Base-by-base conservation (phyloP, 2,888 invertebrate species). In the Nephrotoma flavescens region DNA sequence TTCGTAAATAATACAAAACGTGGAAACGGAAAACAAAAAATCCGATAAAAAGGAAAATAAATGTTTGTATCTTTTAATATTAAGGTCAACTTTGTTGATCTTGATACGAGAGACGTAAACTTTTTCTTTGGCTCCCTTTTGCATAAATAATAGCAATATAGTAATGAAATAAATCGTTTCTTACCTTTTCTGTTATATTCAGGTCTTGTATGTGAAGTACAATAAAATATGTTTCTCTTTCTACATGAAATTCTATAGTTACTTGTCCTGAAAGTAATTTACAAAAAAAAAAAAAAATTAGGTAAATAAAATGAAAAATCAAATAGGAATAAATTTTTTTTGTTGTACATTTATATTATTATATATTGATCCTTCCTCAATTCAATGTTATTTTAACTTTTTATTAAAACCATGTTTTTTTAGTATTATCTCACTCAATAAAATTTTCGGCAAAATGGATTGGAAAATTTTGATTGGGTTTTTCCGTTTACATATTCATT, bases 121-220 rank as follows among this genome's bases (percentile, higher is more conserved):
- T 4, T 31, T 31, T 9, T 71, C 71, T 71, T 71, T 31, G 31
- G 11, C 31, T 71, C 31, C 31, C 6, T 71, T 71, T 31, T 71
- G 31, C 19, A 71, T 71, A 71, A 71, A 71, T 44, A 4, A 44
- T 9, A 44, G 4, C 31, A 71, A 71, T 71, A 71, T 71, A 71
- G 31, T 31, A 71, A 31, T 11, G 31, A 31, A 31, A 31, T 71
- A 71, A 31, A 71, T 71, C 31, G 71, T 71, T 31, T 42, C 84
- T 89, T 90, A 94, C 95, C 90, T 96, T 95, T 90, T 97, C 97
- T 0, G 95, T 95, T 88, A 97, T 96, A 89, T 96, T 96, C 92
- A 97, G 94, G 90, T 97, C 97, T 89, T 97, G 94, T 88, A 96
- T 95, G 91, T 97, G 97, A 89, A 97, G 93, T 88, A 97, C 96